Base-by-base conservation (phyloP, 2,888 invertebrate genomes). In the Encarsia formosa region DNA sequence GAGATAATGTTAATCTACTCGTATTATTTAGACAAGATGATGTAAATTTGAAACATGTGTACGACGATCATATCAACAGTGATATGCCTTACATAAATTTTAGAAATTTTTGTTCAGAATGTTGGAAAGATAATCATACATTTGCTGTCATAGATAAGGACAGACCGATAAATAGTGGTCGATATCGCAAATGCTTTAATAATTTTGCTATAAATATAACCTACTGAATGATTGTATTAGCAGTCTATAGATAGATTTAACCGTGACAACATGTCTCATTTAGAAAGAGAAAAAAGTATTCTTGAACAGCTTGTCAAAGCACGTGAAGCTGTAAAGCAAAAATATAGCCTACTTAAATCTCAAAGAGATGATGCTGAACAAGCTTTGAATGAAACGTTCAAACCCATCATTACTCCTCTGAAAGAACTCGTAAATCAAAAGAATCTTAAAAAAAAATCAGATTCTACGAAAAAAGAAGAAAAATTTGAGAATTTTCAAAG, bases 11-110 rank as follows among this genome's bases (percentile, higher is more conserved):
- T 5, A 73, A 73, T 57, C 56, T 70, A 9, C 23, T 71, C 5
- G 53, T 71, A n/a, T n/a, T 70, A 3, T 73, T 71, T 53, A 65
- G 67, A 55, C 69, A 70, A 59, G 70, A 74, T 61, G 61, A 61
- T 41, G 52, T 61, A 24, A 72, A 71, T 61, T 52, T 71, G 39
- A 64, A 60, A 50, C 69, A 71, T 52, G 56, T 65, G 24, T 56
- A 54, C 41, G 59, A 60, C 22, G 56, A 60, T 53, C 49, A 61
- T 49, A 31, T 60, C 15, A 57, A 59, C 38, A 52, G 56, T 24
- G 49, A 62, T 49, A 52, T 61, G 60, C 5, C 40, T 11, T 57
- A 32, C 37, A 19, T 60, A 26, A 32, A 57, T 16, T 71, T 72
- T 61, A 58, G 54, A 46, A 43, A 63, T 31, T 52, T 69, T 13